Evolutionary conservation across 2,888 invertebrate genomes (phyloP), one percentile per base, ranked within the genome.

Genomic region (Ichneumon xanthorius): DNA sequence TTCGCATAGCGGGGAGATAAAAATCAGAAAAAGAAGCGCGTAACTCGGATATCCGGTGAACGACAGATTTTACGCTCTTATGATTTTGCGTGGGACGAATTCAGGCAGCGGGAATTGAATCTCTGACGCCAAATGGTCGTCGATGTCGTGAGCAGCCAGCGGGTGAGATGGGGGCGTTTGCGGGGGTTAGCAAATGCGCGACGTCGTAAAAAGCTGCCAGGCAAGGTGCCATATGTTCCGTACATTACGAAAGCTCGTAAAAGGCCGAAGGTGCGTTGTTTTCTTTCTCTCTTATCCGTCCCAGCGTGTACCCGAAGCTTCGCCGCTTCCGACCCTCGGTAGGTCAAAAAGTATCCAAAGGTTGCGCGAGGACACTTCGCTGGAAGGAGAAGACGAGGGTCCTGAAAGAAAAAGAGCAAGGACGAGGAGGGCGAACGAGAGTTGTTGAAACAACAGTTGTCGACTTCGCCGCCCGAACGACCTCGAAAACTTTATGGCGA

Each of bases 201-300:
- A 79, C 68, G 68, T 84, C 87, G 90, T 87, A 87, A 89, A 89
- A 87, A 88, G 86, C 84, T 77, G 78, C 88, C 87, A 86, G 89
- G 88, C 84, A 86, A 63, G 83, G 85, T 88, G 80, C 90, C 91
- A 90, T 90, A 90, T 91, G 91, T 87, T 87, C 84, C 83, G 87
- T 83, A 87, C 89, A 88, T 91, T 89, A 89, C 87, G 88, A 86
- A 88, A 85, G 87, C 88, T 90, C 89, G 89, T 90, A 90, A 90
- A 90, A 90, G 78, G 82, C 80, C 68, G 71, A 58, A 80, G 87
- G 86, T 87, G 67, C 80, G 78, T 84, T 87, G 85, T 88, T 90
- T 89, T 89, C 89, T 87, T 89, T 78, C 88, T 84, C 61, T 7
- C 82, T 80, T 77, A 58, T 85, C 65, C 45, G 48, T 77, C 45